phyloP scores from a whole-genome alignment of 2,113 vertebrate genomes.

The Stigmatopora argus region DNA sequence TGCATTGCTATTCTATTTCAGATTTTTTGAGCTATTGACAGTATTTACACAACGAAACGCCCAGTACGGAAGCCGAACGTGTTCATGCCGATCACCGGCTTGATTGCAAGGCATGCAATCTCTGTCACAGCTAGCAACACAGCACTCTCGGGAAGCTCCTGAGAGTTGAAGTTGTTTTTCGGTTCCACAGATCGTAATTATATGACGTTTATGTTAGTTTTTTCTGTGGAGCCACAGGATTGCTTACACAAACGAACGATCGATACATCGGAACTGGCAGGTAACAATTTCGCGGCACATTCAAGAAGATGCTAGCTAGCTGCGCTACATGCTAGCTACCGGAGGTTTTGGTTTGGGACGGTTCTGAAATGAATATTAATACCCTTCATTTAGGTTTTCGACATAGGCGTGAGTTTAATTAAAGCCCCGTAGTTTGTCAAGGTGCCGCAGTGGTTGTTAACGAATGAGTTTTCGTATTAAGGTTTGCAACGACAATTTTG shows the following conservation, averaged over 20 bases:
- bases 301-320: constrained; percentile 50
- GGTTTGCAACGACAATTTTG: constrained; percentile 25
- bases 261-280: constrained; percentile 48
- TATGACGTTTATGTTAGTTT: constrained; percentile 41
- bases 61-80: constrained; percentile 58
- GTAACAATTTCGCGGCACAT: constrained; percentile 65
- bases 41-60: not conserved
- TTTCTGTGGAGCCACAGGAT: constrained; percentile 3
- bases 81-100: constrained; percentile 54
- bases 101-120: constrained; percentile 62
- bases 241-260: constrained; percentile 33
- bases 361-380: constrained; percentile 22
- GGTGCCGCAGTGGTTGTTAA: not conserved
- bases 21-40: too few relatives aligned
- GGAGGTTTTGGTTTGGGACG: constrained; percentile 13
- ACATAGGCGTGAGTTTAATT: not conserved
- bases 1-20: too few relatives aligned
- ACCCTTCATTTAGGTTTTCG: not conserved
- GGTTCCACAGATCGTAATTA: constrained; percentile 1
- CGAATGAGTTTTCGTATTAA: not conserved
- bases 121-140: constrained; percentile 58
- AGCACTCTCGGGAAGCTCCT: constrained; percentile 23
- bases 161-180: constrained; percentile 21
- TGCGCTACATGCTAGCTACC: constrained; percentile 36
- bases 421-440: not conserved